Conservation (phyloP, 64 coral and sea anemone genomes). For the Hydrozoanthus tunicans region DNA sequence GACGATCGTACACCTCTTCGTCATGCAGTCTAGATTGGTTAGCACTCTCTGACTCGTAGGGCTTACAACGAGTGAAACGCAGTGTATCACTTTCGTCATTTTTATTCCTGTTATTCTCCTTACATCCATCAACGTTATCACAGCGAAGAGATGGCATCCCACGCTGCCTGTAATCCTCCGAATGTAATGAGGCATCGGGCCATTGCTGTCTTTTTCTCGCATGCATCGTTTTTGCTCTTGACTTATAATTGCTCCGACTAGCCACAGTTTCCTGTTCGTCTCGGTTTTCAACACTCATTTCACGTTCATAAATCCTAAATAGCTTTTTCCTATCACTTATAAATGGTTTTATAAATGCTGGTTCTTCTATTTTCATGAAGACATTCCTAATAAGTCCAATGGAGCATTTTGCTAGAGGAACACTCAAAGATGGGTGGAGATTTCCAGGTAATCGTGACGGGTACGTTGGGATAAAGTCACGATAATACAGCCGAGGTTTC, state of each 20-base stretch:
- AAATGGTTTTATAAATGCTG: constrained; percentile 18
- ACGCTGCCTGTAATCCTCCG: not conserved
- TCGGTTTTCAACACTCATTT: not conserved
- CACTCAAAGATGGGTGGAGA: constrained; percentile 65
- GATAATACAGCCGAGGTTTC: constrained; percentile 47
- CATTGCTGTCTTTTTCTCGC: too few species aligned
- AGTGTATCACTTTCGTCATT: not conserved
- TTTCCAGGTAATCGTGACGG: constrained; percentile 79
- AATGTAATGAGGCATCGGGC: too few species aligned
- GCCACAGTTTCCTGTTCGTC: not conserved
- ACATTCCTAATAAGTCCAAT: constrained; percentile 81
- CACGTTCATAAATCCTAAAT: constrained; percentile 36
- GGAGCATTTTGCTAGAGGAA: constrained; percentile 82
- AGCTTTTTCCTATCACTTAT: constrained; percentile 24
- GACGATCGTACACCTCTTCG: constrained; percentile 33
- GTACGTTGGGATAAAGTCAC: constrained; percentile 63
- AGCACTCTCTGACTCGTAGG: not conserved
- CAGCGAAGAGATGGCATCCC: not conserved
- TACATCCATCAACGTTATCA: not conserved
- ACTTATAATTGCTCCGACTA: not conserved
- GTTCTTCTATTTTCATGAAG: constrained; percentile 89
- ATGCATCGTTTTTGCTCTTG: too few species aligned
- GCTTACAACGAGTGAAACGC: not conserved
- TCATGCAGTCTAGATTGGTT: constrained; percentile 15
- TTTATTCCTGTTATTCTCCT: not conserved